Evolutionary conservation across 2,797 vertebrate genomes (phyloP).

Genomic region (Loriculus beryllinus): DNA sequence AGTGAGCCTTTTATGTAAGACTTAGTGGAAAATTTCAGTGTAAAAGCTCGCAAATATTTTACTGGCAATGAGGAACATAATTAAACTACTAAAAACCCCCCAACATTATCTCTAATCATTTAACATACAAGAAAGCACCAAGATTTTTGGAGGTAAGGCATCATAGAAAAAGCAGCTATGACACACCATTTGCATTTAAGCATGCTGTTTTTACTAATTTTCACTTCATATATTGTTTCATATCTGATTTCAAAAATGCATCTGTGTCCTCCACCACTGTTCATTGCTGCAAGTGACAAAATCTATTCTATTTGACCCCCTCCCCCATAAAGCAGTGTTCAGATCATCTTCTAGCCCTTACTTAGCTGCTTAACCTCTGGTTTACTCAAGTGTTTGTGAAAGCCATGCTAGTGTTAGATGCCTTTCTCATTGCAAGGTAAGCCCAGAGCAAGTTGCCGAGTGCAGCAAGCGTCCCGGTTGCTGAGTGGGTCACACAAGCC

Average conservation of each 20-base stretch:
- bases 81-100: background rate
- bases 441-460: background rate
- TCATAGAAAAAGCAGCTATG: background rate
- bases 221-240: background rate
- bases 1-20: background rate
- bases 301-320: background rate
- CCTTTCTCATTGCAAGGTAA: background rate
- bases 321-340: background rate
- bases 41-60: background rate
- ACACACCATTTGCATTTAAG: background rate
- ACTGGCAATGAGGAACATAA: background rate
- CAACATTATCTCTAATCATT: background rate
- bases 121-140: background rate
- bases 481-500: background rate
- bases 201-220: background rate
- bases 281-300: background rate
- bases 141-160: background rate
- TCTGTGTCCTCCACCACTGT: fast-evolving
- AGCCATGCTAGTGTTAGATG: background rate
- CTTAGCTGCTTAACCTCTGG: background rate
- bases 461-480: background rate
- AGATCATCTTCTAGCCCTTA: background rate
- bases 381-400: background rate
- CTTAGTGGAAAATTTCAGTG: background rate
- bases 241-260: background rate